phyloP scores from a whole-genome alignment of 2,113 vertebrate species.

The Sturnus vulgaris region DNA sequence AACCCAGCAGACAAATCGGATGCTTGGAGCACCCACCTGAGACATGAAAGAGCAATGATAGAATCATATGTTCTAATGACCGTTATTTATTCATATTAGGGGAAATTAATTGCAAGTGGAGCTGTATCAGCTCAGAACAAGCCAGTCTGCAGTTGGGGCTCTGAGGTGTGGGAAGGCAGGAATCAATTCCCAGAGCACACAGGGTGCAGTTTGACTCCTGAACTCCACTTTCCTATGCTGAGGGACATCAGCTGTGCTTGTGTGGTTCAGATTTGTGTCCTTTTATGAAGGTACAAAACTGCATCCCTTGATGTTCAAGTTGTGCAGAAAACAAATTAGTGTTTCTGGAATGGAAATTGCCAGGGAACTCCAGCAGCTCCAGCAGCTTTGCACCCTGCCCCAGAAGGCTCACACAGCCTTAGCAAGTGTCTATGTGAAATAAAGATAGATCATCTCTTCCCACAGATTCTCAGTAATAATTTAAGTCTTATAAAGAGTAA shows the following conservation, averaged over 20 bases:
- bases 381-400: slow-evolving; percentile 23
- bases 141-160: neutral
- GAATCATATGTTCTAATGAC: neutral
- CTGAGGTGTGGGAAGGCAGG: neutral
- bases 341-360: slow-evolving; percentile 14
- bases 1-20: neutral
- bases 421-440: neutral
- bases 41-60: neutral
- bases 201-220: neutral
- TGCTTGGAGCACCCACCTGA: neutral
- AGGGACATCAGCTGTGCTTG: neutral
- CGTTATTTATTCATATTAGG: slow-evolving; percentile 4
- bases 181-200: neutral
- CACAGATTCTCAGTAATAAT: slow-evolving; percentile 44
- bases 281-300: neutral
- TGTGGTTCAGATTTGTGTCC: neutral
- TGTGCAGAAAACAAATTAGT: neutral
- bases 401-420: neutral
- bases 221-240: neutral
- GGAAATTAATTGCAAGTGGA: slow-evolving; percentile 4
- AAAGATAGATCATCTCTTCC: slow-evolving; percentile 19
- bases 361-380: slow-evolving; percentile 10
- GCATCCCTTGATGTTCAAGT: neutral
- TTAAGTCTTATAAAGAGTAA: slow-evolving; percentile 32
- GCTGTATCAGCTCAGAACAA: neutral